Base-by-base conservation (phyloP, 2,113 vertebrate genomes). In the Pachycephala philippinensis region DNA sequence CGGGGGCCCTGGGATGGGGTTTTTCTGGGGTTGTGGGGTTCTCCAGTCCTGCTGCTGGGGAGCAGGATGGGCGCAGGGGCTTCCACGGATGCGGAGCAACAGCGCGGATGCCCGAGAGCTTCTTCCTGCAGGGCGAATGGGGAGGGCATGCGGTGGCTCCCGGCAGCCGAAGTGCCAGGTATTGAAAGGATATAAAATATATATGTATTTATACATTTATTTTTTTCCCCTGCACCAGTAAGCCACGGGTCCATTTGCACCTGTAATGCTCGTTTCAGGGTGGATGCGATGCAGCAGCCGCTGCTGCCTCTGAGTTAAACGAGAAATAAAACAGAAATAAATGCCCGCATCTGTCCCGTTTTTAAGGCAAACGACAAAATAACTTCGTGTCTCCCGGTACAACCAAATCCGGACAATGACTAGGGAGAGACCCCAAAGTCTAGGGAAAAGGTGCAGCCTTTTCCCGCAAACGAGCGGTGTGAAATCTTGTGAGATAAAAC, bases 61-160 rank as follows among this genome's bases (percentile, higher is more conserved):
- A 33, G 10, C 4, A 2, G 37, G 18, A 87, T 98, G 98, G 28
- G 95, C 96, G 80, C 98, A 97, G 81, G 97, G 97, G 96, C 91
- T 98, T 85, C 98, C 96, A 79, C 95, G 97, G 94, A 96, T 88
- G 96, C 96, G 97, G 97, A 98, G 95, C 61, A 87, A 95, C 98
- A 87, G 97, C 94, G 44, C 92, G 96, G 98, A 81, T 98, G 95
- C 44, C 98, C 13, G 40, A 65, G 39, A 9, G 6, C n/a, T 45
- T 45, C 66, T 56, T 64, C 57, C 75, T 39, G 30, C 71, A 9
- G 59, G 50, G 28, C 37, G 83, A 54, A 35, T 6, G 26, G 15
- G 27, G 35, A 21, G 23, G 26, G 68, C 75, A 30, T 3, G 11
- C 31, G 20, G 15, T 22, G 64, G 23, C 20, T 59, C 33, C 68